These are phyloP conservation scores for Sphenopsis melanotis DNA, from an alignment of 2,797 vertebrate species.

Conservation along the genomic window DNA sequence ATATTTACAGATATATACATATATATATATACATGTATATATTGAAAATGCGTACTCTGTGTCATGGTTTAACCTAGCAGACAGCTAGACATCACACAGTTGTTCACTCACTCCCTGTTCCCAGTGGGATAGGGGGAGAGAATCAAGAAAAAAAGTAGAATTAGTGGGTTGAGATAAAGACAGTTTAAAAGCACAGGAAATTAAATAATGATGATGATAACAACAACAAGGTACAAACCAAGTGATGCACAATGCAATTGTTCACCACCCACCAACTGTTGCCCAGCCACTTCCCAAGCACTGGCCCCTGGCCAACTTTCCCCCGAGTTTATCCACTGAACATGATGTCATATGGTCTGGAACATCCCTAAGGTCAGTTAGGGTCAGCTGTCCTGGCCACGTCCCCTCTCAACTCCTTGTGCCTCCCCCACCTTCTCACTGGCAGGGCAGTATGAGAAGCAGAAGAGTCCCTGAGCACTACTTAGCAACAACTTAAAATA, in stretches of 20 bases:
- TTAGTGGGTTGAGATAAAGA: not conserved
- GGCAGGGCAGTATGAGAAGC: not conserved
- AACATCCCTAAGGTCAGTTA: not conserved
- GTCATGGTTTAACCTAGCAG: not conserved
- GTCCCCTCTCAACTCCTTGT: not conserved
- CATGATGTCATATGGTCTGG: not conserved
- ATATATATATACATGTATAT: no score
- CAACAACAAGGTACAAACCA: not conserved
- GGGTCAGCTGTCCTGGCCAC: not conserved
- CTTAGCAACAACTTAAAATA: not conserved
- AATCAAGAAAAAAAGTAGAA: not conserved
- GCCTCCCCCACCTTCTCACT: not conserved
- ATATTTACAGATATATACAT: no score
- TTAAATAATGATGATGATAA: not conserved
- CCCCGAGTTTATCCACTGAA: not conserved
- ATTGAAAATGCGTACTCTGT: not conserved
- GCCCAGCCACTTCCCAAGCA: not conserved
- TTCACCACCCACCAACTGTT: not conserved
- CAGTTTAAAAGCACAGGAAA: not conserved
- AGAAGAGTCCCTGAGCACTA: not conserved
- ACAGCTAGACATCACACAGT: not conserved
- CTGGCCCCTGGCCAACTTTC: not conserved
- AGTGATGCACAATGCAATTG: not conserved
- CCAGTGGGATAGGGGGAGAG: not conserved
- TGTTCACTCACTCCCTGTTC: not conserved